Evolutionary conservation across 2,888 invertebrate genomes (phyloP), one percentile per base, ranked within the genome.

Genomic region (Parthenolecanium corni): DNA sequence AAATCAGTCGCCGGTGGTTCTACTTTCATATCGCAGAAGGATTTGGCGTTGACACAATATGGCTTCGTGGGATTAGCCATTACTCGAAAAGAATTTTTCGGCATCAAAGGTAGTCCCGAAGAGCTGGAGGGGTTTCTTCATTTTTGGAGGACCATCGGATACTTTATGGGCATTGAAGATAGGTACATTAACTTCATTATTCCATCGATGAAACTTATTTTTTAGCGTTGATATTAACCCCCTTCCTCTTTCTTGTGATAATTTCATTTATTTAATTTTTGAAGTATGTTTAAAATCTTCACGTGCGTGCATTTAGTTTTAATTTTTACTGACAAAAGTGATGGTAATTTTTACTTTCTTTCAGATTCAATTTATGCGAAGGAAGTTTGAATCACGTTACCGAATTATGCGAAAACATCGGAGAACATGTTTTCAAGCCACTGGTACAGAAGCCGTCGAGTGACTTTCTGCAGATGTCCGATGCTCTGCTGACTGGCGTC

Each of bases 1-100:
- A 74, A 76, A 66, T 75, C 78, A 31, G 71, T 71, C 9, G 71
- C 75, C 12, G 74, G 74, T 1, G 74, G 79, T 5, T 68, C 76
- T 2, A 80, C 80, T 0, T 25, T 66, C 9, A 82, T 91, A 38
- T 82, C 84, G 0, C 93, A 93, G 72, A 80, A 84, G 67, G 91
- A 92, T 71, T 81, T 94, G 79, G 85, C 85, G 0, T 72, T 92
- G 11, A 90, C 92, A 0, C 89, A 89, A 73, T 89, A 88, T 71
- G 91, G 89, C 2, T 93, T 93, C 71, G 80, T 92, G 71, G 92
- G 90, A 0, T 82, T 83, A 67, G 76, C 82, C 1, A 72, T 88
- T 0, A 71, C 86, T 4, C 80, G 80, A 56, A 79, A 82, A 0
- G 77, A 82, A 63, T 73, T 77, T 61, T 78, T 89, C 52, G 86